phyloP scores from a whole-genome alignment of 1,140 invertebrate genomes.

The Drosophila equinoxialis region DNA sequence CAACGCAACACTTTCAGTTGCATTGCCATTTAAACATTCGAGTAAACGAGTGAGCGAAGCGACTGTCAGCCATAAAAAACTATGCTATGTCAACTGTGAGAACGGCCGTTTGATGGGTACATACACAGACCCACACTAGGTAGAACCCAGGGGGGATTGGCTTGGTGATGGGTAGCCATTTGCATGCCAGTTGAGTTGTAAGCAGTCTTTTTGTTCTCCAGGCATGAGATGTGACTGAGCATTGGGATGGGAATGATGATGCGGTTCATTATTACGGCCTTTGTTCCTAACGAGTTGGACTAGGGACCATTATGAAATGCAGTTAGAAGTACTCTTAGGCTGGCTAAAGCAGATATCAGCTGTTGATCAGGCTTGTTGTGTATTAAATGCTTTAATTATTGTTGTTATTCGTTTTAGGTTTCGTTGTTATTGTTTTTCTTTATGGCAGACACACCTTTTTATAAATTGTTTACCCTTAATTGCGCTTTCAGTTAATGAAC shows the following conservation, averaged over 20 bases:
- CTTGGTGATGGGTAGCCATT: neutral
- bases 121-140: neutral
- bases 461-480: slow-evolving; percentile 11
- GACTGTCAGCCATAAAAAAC: slow-evolving; percentile 32
- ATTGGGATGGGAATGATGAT: neutral
- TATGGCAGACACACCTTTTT: slow-evolving; percentile 14
- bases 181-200: slow-evolving; percentile 21
- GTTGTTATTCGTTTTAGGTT: neutral
- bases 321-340: neutral
- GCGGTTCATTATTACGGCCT: slow-evolving; percentile 13
- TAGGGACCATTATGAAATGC: slow-evolving; percentile 4
- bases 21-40: slow-evolving; percentile 63
- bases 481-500: slow-evolving; percentile 17
- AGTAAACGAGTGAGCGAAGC: slow-evolving; percentile 22
- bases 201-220: slow-evolving; percentile 14
- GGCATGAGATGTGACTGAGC: neutral
- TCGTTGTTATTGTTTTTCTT: slow-evolving; percentile 31
- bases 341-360: neutral
- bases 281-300: slow-evolving; percentile 18
- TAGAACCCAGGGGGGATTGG: neutral
- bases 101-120: neutral
- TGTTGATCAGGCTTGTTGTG: slow-evolving; percentile 25
- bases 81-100: slow-evolving; percentile 16
- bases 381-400: slow-evolving; percentile 41
- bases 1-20: slow-evolving; percentile 66